Evolutionary conservation across 2,113 vertebrate species (phyloP).

Genomic region (Petrocephalus zakoni): DNA sequence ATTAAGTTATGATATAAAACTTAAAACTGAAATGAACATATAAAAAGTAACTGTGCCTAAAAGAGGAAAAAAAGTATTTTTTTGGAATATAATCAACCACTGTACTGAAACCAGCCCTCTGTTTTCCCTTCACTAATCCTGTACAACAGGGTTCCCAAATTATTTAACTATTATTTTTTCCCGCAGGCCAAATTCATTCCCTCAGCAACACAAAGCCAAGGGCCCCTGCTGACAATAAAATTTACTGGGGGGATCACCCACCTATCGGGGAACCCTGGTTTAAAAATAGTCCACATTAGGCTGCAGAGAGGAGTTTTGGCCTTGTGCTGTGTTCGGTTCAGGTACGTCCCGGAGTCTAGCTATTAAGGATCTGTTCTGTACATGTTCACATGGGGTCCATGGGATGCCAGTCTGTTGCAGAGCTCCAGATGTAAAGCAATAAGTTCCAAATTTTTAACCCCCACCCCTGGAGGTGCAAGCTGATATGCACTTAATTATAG

Average conservation of each 20-base stretch:
- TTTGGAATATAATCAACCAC: background rate
- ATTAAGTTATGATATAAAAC: constrained; percentile 13
- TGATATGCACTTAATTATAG: background rate
- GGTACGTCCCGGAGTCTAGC: background rate
- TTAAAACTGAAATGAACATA: background rate
- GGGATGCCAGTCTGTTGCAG: background rate
- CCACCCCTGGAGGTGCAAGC: background rate
- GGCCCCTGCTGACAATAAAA: background rate
- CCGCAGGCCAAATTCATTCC: background rate
- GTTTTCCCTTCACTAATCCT: background rate
- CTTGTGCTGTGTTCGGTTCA: background rate
- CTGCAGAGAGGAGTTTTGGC: background rate
- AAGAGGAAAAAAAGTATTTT: background rate
- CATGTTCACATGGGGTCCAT: background rate
- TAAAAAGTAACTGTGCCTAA: background rate
- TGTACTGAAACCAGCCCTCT: background rate
- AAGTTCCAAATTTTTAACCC: background rate
- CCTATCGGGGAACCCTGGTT: background rate
- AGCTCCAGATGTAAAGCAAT: background rate
- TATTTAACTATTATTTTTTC: background rate
- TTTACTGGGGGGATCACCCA: background rate
- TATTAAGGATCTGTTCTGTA: background rate
- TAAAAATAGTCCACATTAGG: background rate
- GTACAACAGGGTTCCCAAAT: background rate
- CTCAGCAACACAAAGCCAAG: background rate